Percentiles rank a stretch among this genome's conserved stretches.
Conservation (phyloP, 2,113 vertebrate species). For the Sylvia atricapilla region DNA sequence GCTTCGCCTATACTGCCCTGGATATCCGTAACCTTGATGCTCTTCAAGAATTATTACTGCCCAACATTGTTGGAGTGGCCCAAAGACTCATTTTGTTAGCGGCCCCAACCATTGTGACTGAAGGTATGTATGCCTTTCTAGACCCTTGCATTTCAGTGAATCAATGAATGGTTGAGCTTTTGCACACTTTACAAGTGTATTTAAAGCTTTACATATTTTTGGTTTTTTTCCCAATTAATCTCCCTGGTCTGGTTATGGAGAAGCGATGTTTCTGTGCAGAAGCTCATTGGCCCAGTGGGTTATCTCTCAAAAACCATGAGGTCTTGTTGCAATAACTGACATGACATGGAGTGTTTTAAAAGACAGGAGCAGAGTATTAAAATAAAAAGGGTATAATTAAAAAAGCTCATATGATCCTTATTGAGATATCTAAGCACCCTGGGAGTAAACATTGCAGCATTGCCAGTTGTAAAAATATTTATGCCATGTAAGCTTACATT, state of each 20-base stretch:
- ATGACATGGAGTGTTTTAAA: background rate
- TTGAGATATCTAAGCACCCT: background rate
- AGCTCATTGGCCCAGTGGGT: background rate
- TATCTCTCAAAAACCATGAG: background rate
- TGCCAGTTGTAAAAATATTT: background rate
- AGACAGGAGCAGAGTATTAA: background rate
- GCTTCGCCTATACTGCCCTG: conserved; percentile 83
- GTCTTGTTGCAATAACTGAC: background rate
- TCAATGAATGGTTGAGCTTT: background rate
- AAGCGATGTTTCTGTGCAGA: background rate
- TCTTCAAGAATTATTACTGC: conserved; percentile 81
- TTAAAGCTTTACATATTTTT: background rate
- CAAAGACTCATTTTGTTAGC: conserved; percentile 87
- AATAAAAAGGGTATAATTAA: background rate
- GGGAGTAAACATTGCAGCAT: background rate
- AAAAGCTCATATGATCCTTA: background rate
- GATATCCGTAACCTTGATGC: conserved; percentile 81
- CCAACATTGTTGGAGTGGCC: conserved; percentile 85
- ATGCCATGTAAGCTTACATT: background rate
- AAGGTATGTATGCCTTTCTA: conserved; percentile 90
- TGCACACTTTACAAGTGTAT: background rate
- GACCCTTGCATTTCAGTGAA: background rate
- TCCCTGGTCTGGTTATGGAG: background rate
- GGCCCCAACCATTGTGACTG: conserved; percentile 81
- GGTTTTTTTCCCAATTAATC: background rate